A percentile compares a stretch with the other conserved stretches of the same genome.
These are phyloP conservation scores for Brachyhypopomus occidentalis DNA, from an alignment of 2,113 vertebrate genomes.

Conservation along the genomic window DNA sequence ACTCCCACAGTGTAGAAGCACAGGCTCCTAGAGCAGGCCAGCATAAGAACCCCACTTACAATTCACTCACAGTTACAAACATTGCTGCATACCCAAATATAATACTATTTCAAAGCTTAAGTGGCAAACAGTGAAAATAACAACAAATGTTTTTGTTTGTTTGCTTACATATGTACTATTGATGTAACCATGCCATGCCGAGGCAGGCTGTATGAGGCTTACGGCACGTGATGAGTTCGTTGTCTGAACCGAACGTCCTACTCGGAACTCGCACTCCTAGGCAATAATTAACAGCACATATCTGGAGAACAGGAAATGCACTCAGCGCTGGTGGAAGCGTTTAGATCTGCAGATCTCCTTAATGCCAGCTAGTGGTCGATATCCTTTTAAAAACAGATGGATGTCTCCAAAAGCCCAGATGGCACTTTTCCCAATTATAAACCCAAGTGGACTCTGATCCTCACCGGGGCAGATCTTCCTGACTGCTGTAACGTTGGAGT, in stretches of 20 bases:
- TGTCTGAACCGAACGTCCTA: slow-evolving; percentile 56
- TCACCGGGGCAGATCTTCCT: slow-evolving; percentile 56
- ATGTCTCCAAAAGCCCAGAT: slow-evolving; percentile 73
- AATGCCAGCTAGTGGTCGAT: slow-evolving; percentile 72
- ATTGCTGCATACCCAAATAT: too few species aligned
- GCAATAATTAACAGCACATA: slow-evolving; percentile 73
- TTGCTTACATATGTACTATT: slow-evolving; percentile 5
- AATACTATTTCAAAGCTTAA: too few species aligned
- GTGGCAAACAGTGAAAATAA: too few species aligned
- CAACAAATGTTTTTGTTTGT: background rate
- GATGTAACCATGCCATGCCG: background rate
- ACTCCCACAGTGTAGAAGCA: too few species aligned
- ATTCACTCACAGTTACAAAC: too few species aligned
- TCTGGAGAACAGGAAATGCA: slow-evolving; percentile 74
- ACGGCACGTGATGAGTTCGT: background rate
- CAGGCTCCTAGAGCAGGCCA: too few species aligned
- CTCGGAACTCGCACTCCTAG: slow-evolving; percentile 61
- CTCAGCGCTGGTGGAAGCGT: slow-evolving; percentile 68
- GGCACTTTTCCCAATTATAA: slow-evolving; percentile 76
- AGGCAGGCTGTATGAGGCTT: background rate
- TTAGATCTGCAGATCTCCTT: slow-evolving; percentile 80
- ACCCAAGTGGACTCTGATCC: slow-evolving; percentile 71
- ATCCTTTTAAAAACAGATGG: slow-evolving; percentile 77
- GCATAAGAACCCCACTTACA: too few species aligned
- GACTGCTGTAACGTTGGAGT: slow-evolving; percentile 56